Conservation (phyloP, 2,797 vertebrate species). For the Gambusia yucatana region DNA sequence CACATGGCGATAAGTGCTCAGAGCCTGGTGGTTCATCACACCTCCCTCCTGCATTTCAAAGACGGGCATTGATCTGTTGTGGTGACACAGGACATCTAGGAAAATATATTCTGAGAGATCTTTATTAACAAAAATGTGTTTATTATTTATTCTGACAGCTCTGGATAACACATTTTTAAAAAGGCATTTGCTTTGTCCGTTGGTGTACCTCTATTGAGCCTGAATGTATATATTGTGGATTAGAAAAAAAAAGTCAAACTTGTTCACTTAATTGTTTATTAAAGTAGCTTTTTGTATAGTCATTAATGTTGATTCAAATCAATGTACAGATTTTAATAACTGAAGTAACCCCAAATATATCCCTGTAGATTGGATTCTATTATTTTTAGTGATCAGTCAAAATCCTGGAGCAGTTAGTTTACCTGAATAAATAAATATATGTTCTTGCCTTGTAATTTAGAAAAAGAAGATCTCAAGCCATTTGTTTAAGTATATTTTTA, state of each 20-base stretch:
- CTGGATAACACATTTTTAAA: neutral
- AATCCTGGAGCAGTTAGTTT: neutral
- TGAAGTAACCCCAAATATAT: neutral
- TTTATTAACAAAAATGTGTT: conserved; percentile 22
- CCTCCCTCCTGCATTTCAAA: conserved; percentile 61
- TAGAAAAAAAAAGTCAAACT: neutral
- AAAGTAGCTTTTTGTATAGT: neutral
- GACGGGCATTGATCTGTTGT: conserved; percentile 61
- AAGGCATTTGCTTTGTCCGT: neutral
- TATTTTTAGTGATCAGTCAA: neutral
- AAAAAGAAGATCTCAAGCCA: neutral
- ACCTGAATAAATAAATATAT: neutral
- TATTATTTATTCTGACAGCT: conserved; percentile 11
- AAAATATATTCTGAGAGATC: conserved; percentile 23
- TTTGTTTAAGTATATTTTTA: neutral
- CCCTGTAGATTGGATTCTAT: neutral
- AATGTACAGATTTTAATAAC: neutral
- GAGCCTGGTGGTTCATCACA: conserved; percentile 62
- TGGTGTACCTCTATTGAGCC: neutral
- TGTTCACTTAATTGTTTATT: neutral
- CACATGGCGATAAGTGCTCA: conserved; percentile 71
- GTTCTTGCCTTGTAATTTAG: neutral
- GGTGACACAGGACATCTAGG: conserved; percentile 23
- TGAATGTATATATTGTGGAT: neutral
- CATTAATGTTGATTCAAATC: neutral